Evolutionary conservation across 23 tunicate species (phyloP).

Genomic region (Oikopleura dioica): DNA sequence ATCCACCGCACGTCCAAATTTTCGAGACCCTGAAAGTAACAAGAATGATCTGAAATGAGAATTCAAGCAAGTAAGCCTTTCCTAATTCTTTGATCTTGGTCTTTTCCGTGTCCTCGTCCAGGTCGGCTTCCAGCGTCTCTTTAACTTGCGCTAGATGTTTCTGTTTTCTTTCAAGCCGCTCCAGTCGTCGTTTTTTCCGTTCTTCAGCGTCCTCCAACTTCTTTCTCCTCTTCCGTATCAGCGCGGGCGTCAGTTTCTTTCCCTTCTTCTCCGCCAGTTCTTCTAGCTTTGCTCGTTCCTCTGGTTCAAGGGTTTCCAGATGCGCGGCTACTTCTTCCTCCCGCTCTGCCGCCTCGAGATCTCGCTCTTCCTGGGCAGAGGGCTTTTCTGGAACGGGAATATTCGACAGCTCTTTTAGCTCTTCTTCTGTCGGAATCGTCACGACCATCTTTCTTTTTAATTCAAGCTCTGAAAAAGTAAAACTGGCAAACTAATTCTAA

Average conservation of each 20-base stretch:
- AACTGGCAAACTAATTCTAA: too few relatives aligned
- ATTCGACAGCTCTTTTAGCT: neutral
- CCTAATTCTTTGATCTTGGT: neutral
- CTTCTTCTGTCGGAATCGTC: neutral
- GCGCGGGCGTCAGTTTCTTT: neutral
- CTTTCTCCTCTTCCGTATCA: neutral
- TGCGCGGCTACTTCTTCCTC: neutral
- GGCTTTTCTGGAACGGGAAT: neutral
- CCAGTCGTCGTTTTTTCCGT: neutral
- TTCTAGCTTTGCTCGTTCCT: neutral
- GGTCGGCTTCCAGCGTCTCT: neutral
- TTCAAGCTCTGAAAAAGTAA: too few relatives aligned
- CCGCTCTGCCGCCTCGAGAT: neutral
- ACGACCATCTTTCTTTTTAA: too few relatives aligned
- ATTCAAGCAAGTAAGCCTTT: too few relatives aligned
- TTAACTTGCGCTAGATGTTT: neutral
- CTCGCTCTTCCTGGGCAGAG: neutral
- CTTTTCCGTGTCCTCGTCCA: neutral
- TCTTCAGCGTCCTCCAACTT: neutral
- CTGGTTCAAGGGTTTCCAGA: neutral
- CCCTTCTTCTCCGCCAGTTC: neutral
- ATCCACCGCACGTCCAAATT: too few relatives aligned
- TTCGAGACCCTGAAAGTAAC: too few relatives aligned
- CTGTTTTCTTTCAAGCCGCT: neutral
- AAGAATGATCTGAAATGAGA: too few relatives aligned